Conservation (phyloP, 2,888 invertebrate genomes). For the Gymnosoma rotundatum region DNA sequence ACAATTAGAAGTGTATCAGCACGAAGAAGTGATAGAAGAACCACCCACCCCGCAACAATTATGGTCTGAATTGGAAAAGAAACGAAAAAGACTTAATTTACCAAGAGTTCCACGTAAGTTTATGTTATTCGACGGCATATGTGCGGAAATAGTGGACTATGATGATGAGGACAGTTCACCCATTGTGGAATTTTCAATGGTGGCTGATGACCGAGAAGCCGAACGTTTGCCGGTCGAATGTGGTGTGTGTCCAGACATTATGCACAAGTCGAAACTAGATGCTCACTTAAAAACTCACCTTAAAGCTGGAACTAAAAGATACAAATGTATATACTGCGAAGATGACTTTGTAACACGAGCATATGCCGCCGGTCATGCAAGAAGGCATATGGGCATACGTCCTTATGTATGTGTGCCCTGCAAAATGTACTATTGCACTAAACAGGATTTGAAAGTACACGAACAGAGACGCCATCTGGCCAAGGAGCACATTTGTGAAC, state of each 20-base stretch:
- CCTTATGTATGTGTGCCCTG: conserved; percentile 67
- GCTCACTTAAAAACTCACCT: conserved; percentile 64
- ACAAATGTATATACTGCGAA: conserved; percentile 65
- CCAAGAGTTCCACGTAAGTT: conserved; percentile 64
- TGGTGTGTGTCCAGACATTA: conserved; percentile 67
- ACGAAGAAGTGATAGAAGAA: conserved; percentile 64
- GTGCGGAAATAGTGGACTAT: conserved; percentile 69
- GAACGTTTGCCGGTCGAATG: conserved; percentile 64
- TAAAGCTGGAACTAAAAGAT: conserved; percentile 60
- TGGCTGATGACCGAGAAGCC: conserved; percentile 61
- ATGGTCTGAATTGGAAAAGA: conserved; percentile 65
- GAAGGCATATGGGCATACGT: conserved; percentile 66
- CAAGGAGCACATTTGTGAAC: conserved; percentile 68
- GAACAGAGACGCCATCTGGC: conserved; percentile 64
- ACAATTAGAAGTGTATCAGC: conserved; percentile 61
- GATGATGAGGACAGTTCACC: conserved; percentile 68
- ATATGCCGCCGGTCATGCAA: conserved; percentile 66
- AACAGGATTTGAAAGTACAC: conserved; percentile 67
- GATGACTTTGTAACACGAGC: conserved; percentile 68
- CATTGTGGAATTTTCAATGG: conserved; percentile 69
- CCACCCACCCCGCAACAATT: conserved; percentile 47
- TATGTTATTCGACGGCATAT: conserved; percentile 66
- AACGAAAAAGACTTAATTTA: conserved; percentile 58
- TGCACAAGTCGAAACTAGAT: conserved; percentile 64
- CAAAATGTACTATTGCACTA: conserved; percentile 69